Evolutionary conservation across 2,888 invertebrate species (phyloP).

Genomic region (Drosophila imparisetae): DNA sequence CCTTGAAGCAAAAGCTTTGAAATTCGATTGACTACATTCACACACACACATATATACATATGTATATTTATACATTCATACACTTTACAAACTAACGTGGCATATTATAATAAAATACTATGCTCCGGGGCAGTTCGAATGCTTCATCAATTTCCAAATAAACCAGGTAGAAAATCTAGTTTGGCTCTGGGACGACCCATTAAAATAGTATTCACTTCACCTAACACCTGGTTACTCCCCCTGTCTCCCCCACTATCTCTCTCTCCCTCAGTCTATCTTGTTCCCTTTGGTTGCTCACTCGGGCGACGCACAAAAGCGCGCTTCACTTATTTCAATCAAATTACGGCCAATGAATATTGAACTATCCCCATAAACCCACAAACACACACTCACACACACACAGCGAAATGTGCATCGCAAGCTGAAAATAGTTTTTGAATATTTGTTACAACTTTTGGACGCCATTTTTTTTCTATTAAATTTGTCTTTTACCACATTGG

Average conservation of each 20-base stretch:
- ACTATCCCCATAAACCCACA: slow-evolving; percentile 49
- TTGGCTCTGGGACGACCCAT: background rate
- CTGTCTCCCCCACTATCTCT: background rate
- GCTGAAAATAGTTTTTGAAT: slow-evolving; percentile 60
- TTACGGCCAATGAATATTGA: slow-evolving; percentile 81
- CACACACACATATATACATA: background rate
- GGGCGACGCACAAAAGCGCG: slow-evolving; percentile 74
- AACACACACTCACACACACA: slow-evolving; percentile 8
- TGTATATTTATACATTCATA: slow-evolving; percentile 8
- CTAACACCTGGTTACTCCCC: background rate
- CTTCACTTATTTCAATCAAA: slow-evolving; percentile 78
- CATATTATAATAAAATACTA: slow-evolving; percentile 66
- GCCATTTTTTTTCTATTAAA: background rate
- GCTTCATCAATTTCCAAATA: slow-evolving; percentile 68
- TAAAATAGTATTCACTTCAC: slow-evolving; percentile 2
- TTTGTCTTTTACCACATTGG: slow-evolving; percentile 21
- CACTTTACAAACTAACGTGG: slow-evolving; percentile 43
- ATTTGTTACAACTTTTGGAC: slow-evolving; percentile 40
- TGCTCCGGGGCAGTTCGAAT: slow-evolving; percentile 50
- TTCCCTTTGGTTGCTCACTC: slow-evolving; percentile 59
- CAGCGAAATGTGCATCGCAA: slow-evolving; percentile 34
- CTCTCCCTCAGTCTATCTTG: background rate
- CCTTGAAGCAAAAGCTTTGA: background rate
- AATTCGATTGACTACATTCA: background rate
- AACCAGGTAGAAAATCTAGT: slow-evolving; percentile 36